Base-by-base conservation (phyloP, 2,888 invertebrate genomes). In the Pherbina coryleti region DNA sequence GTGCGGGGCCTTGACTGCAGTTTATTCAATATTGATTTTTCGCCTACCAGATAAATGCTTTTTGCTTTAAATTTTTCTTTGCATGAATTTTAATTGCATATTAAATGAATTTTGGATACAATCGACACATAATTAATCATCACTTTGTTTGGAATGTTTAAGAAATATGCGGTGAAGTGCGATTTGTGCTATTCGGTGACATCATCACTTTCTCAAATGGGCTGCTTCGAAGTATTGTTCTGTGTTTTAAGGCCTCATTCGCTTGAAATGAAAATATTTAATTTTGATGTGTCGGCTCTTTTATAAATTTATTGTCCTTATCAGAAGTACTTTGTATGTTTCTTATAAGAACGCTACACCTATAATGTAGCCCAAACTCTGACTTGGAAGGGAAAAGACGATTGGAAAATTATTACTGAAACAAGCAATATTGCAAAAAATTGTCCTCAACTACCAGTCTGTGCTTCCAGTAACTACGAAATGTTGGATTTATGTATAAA, bases 121-220 rank as follows among this genome's bases (percentile, higher is more conserved):
- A 22, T 5, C 2, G 14, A 28, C 25, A 14, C 8, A 4, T 60
- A 5, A 44, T 14, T 44, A 4, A 25, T 19, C 57, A 28, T 25
- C 60, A 7, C 8, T 60, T 60, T 7, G 11, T 60, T 3, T 60
- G 25, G 14, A 44, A 19, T 14, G n/a, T 67, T 19, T 3, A 11
- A 60, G 25, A 22, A 25, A 60, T 60, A 25, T 8, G 5, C n/a
- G 9, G 11, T n/a, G n/a, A 31, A 67, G 19, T 7, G 67, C 28
- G 76, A 78, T 76, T 51, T 76, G 72, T 70, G 76, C 77, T 81
- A n/a, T 22, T 62, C 81, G 83, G 83, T 84, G 84, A 84, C 84
- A 83, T 84, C 84, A 84, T 82, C 83, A 84, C 76, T 79, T 81
- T 82, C 81, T 75, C 78, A 81, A 80, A 78, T 82, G 80, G 44